Conservation (phyloP, 92 coral and sea anemone genomes). For the Epizoanthus rinbou region DNA sequence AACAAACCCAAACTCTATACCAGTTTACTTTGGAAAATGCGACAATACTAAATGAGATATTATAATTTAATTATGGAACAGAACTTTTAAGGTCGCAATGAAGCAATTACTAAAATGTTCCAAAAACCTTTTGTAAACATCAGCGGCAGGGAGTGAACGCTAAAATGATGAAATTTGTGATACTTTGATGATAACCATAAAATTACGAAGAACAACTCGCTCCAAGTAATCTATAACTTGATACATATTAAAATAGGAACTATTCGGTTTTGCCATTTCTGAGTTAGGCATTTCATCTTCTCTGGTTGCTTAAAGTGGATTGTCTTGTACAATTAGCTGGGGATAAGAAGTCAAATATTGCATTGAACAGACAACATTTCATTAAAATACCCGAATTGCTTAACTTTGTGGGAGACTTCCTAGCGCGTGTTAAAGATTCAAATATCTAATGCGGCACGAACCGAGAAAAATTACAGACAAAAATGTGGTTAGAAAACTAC, state of each 20-base stretch:
- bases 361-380: slow-evolving; percentile 69
- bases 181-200: background rate
- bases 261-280: background rate
- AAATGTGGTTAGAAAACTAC: slow-evolving; percentile 5
- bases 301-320: slow-evolving; percentile 2
- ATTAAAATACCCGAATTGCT: slow-evolving; percentile 69
- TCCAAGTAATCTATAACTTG: background rate
- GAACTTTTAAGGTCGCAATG: slow-evolving; percentile 16
- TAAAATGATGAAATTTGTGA: background rate
- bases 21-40: slow-evolving; percentile 28
- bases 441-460: slow-evolving; percentile 30
- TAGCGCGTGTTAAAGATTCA: slow-evolving; percentile 52
- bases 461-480: slow-evolving; percentile 14
- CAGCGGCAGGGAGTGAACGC: slow-evolving; percentile 13
- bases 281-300: background rate
- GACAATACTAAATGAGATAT: slow-evolving; percentile 39
- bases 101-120: slow-evolving; percentile 44
- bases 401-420: slow-evolving; percentile 65
- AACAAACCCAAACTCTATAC: slow-evolving; percentile 30
- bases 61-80: slow-evolving; percentile 49
- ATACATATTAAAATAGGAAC: background rate
- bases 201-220: background rate
- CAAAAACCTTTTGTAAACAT: slow-evolving; percentile 21
- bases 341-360: slow-evolving; percentile 50
- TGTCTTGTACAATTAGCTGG: slow-evolving; percentile 45